A percentile compares a stretch with the other conserved stretches of the same genome.
Evolutionary conservation across 2,113 vertebrate species (phyloP).

Genomic region (Lophura nycthemera): DNA sequence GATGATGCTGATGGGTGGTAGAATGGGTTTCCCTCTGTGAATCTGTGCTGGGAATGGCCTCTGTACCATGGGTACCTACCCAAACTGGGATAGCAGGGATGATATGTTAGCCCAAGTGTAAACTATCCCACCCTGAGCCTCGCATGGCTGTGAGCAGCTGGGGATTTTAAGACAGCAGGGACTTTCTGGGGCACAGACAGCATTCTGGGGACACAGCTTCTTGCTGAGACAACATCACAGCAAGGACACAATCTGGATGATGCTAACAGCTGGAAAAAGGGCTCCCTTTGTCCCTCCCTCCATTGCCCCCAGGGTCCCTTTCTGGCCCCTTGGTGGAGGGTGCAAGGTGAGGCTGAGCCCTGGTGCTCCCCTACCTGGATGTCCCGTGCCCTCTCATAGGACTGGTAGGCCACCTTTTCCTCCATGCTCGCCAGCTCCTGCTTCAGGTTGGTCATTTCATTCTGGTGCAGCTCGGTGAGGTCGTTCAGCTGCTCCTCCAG

Average conservation of each 20-base stretch:
- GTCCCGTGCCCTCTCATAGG: slow-evolving; percentile 95
- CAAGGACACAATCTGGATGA: not conserved
- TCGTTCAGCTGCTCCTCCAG: slow-evolving; percentile 98
- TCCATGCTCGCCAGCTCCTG: slow-evolving; percentile 99
- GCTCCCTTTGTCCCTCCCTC: not conserved
- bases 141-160: rapidly evolving
- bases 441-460: slow-evolving; percentile 98
- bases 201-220: not conserved
- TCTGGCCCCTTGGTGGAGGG: rapidly evolving
- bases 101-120: rapidly evolving
- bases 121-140: rapidly evolving
- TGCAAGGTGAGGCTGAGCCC: not conserved
- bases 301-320: not conserved
- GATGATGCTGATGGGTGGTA: rapidly evolving
- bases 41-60: not conserved
- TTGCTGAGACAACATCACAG: not conserved
- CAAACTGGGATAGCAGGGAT: not conserved
- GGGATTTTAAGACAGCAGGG: not conserved
- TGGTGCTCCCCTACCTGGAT: slow-evolving; percentile 85
- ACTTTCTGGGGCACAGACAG: not conserved
- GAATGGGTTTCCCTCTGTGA: not conserved
- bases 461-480: slow-evolving; percentile 96
- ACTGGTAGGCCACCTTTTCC: slow-evolving; percentile 99
- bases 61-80: rapidly evolving
- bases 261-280: not conserved